Evolutionary conservation across 2,113 vertebrate species (phyloP).

Genomic region (Rhabdornis inornatus): DNA sequence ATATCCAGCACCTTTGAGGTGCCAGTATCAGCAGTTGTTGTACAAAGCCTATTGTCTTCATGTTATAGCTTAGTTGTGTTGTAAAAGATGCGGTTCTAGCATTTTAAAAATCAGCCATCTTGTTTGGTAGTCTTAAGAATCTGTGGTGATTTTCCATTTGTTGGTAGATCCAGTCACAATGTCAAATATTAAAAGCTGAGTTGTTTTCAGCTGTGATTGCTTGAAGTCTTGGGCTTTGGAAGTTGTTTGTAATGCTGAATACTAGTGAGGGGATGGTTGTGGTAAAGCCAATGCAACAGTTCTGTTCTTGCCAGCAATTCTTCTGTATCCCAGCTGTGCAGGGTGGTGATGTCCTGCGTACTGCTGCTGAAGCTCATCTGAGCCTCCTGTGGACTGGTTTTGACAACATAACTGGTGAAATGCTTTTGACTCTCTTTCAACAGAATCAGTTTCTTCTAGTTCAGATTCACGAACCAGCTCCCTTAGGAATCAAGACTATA

Average conservation of each 20-base stretch:
- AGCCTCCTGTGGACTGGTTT: neutral
- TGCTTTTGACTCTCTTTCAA: neutral
- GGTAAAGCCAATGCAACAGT: neutral
- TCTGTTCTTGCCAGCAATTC: rapidly evolving
- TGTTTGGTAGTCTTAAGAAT: neutral
- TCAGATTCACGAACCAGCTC: neutral
- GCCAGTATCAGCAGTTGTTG: neutral
- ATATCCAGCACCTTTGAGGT: neutral
- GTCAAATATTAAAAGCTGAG: neutral
- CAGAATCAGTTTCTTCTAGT: neutral
- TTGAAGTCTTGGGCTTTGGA: neutral
- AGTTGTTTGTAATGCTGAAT: neutral
- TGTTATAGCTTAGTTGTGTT: neutral
- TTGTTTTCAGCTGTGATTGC: neutral
- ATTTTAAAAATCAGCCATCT: neutral
- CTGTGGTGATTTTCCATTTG: neutral
- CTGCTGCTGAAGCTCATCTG: neutral
- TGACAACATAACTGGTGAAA: neutral
- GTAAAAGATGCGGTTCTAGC: neutral
- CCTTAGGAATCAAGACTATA: neutral
- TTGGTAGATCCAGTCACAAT: neutral
- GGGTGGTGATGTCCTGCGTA: neutral
- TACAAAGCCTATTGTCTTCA: neutral
- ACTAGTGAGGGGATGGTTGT: neutral
- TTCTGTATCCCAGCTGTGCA: neutral